These are phyloP conservation scores for Petrocephalus microphthalmus DNA, from an alignment of 2,113 vertebrate genomes.

Conservation along the genomic window DNA sequence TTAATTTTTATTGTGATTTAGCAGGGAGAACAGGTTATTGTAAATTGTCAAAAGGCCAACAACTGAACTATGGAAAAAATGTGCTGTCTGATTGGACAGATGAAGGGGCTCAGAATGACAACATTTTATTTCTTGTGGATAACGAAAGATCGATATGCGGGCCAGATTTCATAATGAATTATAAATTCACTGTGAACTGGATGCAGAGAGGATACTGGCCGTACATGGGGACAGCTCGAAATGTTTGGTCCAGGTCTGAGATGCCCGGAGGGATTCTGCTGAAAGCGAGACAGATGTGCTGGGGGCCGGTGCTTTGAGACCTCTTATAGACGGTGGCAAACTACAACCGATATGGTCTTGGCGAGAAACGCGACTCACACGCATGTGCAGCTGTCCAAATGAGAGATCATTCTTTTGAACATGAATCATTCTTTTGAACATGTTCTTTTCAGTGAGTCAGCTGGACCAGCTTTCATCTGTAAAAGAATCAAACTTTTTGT, in stretches of 20 bases:
- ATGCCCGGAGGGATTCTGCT: neutral
- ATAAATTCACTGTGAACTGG: neutral
- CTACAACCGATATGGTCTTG: no score
- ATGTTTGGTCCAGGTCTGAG: neutral
- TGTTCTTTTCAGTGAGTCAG: no score
- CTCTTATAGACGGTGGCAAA: no score
- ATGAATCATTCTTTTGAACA: no score
- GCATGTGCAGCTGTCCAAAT: no score
- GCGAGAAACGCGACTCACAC: no score
- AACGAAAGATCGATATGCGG: neutral
- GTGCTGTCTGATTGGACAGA: neutral
- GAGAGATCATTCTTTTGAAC: no score
- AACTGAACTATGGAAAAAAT: neutral
- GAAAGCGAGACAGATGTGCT: neutral
- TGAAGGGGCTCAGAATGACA: neutral
- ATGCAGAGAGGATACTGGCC: neutral
- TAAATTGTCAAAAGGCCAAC: neutral
- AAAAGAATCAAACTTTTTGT: no score
- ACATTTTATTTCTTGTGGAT: neutral
- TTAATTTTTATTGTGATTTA: neutral
- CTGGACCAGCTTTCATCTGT: no score
- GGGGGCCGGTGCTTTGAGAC: no score
- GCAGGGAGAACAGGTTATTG: neutral
- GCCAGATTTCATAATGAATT: neutral
- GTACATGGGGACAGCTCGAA: neutral